Evolutionary conservation across 2,888 invertebrate species (phyloP).

Genomic region (Pachycephus smyrnensis): DNA sequence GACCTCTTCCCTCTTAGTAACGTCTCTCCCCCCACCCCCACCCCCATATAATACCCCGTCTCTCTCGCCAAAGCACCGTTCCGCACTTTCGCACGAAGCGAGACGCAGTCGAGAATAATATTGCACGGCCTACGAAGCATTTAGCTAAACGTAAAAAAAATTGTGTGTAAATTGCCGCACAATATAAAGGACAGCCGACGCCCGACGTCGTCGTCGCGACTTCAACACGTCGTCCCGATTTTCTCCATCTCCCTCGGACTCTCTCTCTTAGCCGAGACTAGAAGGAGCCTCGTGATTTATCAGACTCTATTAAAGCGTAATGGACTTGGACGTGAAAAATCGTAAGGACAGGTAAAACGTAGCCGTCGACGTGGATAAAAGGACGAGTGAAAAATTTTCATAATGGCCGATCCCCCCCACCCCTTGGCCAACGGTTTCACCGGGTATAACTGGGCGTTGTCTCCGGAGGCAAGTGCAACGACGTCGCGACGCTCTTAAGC

Average conservation of each 20-base stretch:
- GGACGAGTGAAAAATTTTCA: conserved; percentile 6
- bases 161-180: not conserved
- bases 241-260: not conserved
- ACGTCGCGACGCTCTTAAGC: not conserved
- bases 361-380: conserved; percentile 12
- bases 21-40: too few species aligned
- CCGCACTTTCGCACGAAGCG: not conserved
- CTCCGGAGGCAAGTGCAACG: not conserved
- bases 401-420: not conserved
- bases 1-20: not conserved
- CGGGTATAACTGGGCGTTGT: not conserved
- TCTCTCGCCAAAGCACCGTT: fast-evolving
- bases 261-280: not conserved
- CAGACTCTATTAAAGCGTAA: conserved; percentile 53
- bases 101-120: not conserved
- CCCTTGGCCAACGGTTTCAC: not conserved
- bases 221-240: not conserved
- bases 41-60: too few species aligned
- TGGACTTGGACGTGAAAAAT: conserved; percentile 52
- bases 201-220: not conserved
- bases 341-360: conserved; percentile 41
- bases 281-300: conserved; percentile 51
- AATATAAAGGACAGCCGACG: not conserved
- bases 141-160: not conserved
- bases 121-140: not conserved